Conservation (phyloP, 2,113 vertebrate genomes). For the Chaetura pelagica region DNA sequence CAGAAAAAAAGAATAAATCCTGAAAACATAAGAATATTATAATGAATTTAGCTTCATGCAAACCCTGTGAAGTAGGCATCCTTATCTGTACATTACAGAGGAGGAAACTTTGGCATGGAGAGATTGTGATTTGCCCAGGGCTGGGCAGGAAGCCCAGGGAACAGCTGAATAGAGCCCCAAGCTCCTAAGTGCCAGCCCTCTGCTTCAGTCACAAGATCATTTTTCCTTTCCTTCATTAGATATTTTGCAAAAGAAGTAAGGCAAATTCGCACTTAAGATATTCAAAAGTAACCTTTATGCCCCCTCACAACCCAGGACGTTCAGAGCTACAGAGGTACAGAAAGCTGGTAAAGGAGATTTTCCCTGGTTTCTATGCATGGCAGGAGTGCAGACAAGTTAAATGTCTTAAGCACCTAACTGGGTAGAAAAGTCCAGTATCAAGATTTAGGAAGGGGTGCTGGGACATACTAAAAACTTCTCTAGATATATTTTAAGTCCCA, state of each 20-base stretch:
- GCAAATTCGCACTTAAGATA: neutral
- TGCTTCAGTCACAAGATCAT: conserved; percentile 14
- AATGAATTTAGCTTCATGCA: neutral
- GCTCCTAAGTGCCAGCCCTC: neutral
- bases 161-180: neutral
- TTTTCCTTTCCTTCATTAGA: conserved; percentile 3
- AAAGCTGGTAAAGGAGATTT: neutral
- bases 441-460: neutral
- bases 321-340: neutral
- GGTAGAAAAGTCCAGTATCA: neutral
- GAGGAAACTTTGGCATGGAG: conserved; percentile 30
- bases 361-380: neutral
- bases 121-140: neutral
- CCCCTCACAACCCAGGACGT: neutral
- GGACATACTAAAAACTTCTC: neutral
- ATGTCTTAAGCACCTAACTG: neutral
- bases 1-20: neutral
- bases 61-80: neutral
- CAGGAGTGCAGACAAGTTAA: neutral
- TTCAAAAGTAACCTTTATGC: neutral
- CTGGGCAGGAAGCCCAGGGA: neutral
- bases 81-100: conserved; percentile 22
- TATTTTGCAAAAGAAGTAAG: neutral
- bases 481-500: neutral
- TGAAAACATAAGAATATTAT: neutral